phyloP scores from a whole-genome alignment of 2,888 invertebrate genomes.

The Opisthograptis luteolata region DNA sequence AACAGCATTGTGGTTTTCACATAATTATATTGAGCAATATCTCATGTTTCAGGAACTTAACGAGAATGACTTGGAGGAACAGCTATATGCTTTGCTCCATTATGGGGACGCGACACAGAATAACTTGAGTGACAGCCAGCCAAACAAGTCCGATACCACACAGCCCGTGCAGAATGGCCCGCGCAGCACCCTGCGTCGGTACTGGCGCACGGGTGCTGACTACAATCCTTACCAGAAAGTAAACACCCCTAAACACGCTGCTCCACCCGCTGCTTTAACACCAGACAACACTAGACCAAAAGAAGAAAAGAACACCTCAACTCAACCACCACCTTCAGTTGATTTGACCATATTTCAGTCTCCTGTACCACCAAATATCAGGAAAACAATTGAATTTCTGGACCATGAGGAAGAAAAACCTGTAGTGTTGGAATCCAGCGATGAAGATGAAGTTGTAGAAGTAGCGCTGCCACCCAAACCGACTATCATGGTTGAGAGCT shows the following conservation, averaged over 20 bases:
- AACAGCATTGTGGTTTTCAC: constrained; percentile 36
- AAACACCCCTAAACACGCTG: constrained; percentile 41
- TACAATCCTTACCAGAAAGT: constrained; percentile 56
- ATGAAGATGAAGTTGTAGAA: constrained; percentile 79
- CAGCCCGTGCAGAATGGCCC: constrained; percentile 55
- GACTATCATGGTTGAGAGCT: constrained; percentile 78
- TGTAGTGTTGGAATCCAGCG: constrained; percentile 69
- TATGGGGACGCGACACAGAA: constrained; percentile 71
- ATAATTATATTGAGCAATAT: constrained; percentile 57
- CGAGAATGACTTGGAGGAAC: constrained; percentile 78
- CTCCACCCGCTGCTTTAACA: constrained; percentile 28
- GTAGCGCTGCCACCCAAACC: constrained; percentile 75
- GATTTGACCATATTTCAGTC: constrained; percentile 66
- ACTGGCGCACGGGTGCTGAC: constrained; percentile 68
- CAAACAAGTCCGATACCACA: constrained; percentile 43
- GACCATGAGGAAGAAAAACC: constrained; percentile 55
- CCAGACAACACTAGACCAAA: constrained; percentile 53
- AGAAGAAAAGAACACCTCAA: constrained; percentile 51
- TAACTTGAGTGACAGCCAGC: constrained; percentile 50
- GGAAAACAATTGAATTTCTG: constrained; percentile 65
- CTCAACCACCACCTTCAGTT: constrained; percentile 39
- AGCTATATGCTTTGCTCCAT: constrained; percentile 78
- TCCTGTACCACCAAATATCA: constrained; percentile 57
- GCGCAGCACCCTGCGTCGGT: constrained; percentile 65
- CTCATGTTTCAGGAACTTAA: constrained; percentile 74